phyloP scores from a whole-genome alignment of 2,888 invertebrate genomes.

The Amblyjoppa proteus region DNA sequence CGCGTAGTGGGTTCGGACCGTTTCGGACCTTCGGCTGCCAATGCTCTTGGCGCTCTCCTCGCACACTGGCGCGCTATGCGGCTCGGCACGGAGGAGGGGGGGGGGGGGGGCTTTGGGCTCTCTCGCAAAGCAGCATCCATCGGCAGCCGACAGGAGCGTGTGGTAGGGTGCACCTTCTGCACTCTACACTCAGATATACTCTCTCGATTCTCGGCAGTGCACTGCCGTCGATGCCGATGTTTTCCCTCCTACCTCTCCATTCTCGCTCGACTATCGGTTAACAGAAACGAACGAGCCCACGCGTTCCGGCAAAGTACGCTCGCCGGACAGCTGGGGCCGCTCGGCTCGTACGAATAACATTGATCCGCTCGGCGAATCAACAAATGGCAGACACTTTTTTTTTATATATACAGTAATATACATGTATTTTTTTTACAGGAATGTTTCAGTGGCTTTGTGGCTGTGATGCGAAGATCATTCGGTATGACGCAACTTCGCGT shows the following conservation, averaged over 20 bases:
- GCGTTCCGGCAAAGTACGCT: constrained; percentile 6
- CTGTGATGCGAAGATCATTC: constrained; percentile 8
- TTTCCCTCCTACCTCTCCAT: background rate
- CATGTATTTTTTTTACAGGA: too few relatives aligned
- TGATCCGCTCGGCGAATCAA: constrained; percentile 12
- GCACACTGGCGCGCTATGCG: background rate
- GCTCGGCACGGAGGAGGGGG: too few relatives aligned
- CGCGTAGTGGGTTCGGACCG: constrained; percentile 33
- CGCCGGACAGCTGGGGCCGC: background rate
- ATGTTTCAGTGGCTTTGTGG: background rate
- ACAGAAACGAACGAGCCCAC: constrained; percentile 44
- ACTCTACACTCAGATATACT: background rate
- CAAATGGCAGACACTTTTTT: background rate
- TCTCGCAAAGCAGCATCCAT: constrained; percentile 11
- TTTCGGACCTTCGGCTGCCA: constrained; percentile 21
- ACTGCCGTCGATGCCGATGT: constrained; percentile 15
- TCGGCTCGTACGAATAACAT: constrained; percentile 23
- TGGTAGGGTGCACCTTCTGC: constrained; percentile 25
- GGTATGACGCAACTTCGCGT: constrained; percentile 35
- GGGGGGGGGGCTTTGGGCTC: background rate
- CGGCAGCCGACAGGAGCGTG: constrained; percentile 32
- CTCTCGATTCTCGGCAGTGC: constrained; percentile 1
- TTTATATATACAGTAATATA: background rate
- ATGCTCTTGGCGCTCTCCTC: constrained; percentile 16
- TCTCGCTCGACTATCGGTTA: constrained; percentile 21